Base-by-base conservation (phyloP, 2,888 invertebrate genomes). In the Ceramica pisi region DNA sequence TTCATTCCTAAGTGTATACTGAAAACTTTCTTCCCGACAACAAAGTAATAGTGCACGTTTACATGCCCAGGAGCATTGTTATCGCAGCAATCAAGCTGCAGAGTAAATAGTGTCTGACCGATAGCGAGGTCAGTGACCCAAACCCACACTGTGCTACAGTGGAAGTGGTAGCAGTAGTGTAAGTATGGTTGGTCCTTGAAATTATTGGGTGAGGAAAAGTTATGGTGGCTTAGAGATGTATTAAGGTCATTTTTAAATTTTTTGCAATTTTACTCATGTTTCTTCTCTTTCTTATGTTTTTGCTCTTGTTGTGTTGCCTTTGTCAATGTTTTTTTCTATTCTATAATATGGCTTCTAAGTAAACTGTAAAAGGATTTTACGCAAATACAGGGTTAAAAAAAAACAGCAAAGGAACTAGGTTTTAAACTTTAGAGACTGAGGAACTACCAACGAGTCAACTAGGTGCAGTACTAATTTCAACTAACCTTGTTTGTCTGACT, bases 31-130 rank as follows among this genome's bases (percentile, higher is more conserved):
- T 68, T 51, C 51, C n/a, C 55, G 16, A n/a, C 16, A n/a, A 10
- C 23, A 1, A 69, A 35, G 51, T 66, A 38, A 35, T 23, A 23
- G 16, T 69, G 9, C 41, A 44, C 48, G 44, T 65, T 46, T 6
- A 53, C 67, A 72, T 65, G 61, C 56, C 74, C 68, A 68, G 79
- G 44, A 68, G 82, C 44, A n/a, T 35, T 60, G 78, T 79, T 84
- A 85, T 84, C 86, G 78, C 64, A 1, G 38, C 73, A 70, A 85
- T 83, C 83, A 69, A 63, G 70, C 62, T 50, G 51, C 82, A 78
- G 68, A 63, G 76, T 68, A 82, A 80, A 82, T 70, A 82, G 19
- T 73, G 81, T 78, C 76, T 83, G 84, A 84, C 79, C 84, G 84
- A 84, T 84, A 84, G 77, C 71, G 75, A 64, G 84, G 84, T 81